phyloP scores from a whole-genome alignment of 2,113 vertebrate species.

The Amazona guildingii region DNA sequence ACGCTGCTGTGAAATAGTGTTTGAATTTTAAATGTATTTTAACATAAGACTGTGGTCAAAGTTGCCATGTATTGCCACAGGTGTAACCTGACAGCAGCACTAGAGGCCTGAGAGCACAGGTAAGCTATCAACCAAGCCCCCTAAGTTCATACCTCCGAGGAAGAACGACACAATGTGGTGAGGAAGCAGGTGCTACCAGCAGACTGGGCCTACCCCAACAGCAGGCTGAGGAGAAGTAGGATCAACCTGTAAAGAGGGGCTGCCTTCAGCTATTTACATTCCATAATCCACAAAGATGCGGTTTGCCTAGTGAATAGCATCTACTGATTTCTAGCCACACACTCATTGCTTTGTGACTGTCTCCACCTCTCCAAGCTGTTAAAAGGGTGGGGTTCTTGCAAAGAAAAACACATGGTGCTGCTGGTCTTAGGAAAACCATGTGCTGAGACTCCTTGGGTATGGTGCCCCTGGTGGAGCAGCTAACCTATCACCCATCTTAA shows the following conservation, averaged over 20 bases:
- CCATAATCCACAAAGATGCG: fast-evolving
- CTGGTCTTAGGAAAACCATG: not conserved
- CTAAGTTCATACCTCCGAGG: not conserved
- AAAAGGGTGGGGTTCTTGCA: not conserved
- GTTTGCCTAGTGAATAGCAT: not conserved
- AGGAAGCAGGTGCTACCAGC: not conserved
- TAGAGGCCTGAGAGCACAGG: not conserved
- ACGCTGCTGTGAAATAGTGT: not conserved
- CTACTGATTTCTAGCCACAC: not conserved
- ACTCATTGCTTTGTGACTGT: too few relatives aligned
- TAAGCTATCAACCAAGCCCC: not conserved
- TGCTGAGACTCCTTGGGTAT: not conserved
- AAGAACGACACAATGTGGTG: too few relatives aligned
- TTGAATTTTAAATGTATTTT: not conserved
- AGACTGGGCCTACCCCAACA: not conserved
- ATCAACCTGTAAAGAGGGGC: not conserved
- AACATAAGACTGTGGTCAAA: too few relatives aligned
- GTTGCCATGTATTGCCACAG: too few relatives aligned
- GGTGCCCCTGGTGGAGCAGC: not conserved
- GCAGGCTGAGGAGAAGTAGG: not conserved
- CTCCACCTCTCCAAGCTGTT: not conserved
- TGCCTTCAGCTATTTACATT: not conserved
- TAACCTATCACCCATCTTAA: not conserved
- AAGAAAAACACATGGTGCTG: not conserved
- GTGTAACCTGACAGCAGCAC: too few relatives aligned